Percentiles rank a stretch among this genome's conserved stretches.
phyloP scores from a whole-genome alignment of 2,888 invertebrate genomes.

The Meta bourneti region DNA sequence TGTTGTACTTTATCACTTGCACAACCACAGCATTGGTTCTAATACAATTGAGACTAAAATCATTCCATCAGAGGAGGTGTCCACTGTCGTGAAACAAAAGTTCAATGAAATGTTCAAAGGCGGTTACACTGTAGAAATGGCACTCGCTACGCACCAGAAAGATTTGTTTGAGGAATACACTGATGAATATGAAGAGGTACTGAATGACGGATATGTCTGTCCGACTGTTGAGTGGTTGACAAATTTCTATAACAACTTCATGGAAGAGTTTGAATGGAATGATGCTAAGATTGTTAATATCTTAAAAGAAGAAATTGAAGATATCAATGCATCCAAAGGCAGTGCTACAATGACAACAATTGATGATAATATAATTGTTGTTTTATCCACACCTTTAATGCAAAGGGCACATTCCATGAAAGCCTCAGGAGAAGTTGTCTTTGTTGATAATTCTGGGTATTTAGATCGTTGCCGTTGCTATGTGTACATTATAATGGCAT shows the following conservation, averaged over 20 bases:
- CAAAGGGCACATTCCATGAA: conserved; percentile 71
- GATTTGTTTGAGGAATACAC: conserved; percentile 71
- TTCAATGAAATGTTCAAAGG: conserved; percentile 74
- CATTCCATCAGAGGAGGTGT: conserved; percentile 56
- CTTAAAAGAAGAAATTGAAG: conserved; percentile 67
- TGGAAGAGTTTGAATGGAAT: conserved; percentile 66
- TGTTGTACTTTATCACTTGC: conserved; percentile 62
- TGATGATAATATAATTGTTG: conserved; percentile 59
- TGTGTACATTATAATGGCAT: conserved; percentile 69
- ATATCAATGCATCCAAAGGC: conserved; percentile 69
- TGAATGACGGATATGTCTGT: conserved; percentile 62
- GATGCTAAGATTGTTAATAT: conserved; percentile 55
- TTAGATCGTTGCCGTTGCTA: conserved; percentile 62
- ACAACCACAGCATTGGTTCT: conserved; percentile 65
- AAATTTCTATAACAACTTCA: conserved; percentile 47
- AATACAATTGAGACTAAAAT: conserved; percentile 55
- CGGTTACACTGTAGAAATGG: conserved; percentile 51
- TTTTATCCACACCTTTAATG: conserved; percentile 67
- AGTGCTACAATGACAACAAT: conserved; percentile 52
- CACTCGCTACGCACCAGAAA: conserved; percentile 53
- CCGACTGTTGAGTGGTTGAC: conserved; percentile 59
- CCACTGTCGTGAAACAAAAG: conserved; percentile 64
- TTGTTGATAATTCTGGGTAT: conserved; percentile 71
- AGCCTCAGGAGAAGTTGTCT: conserved; percentile 71
- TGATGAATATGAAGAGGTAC: conserved; percentile 69